Evolutionary conservation across 2,888 invertebrate species (phyloP).

Genomic region (Clivina fossor): DNA sequence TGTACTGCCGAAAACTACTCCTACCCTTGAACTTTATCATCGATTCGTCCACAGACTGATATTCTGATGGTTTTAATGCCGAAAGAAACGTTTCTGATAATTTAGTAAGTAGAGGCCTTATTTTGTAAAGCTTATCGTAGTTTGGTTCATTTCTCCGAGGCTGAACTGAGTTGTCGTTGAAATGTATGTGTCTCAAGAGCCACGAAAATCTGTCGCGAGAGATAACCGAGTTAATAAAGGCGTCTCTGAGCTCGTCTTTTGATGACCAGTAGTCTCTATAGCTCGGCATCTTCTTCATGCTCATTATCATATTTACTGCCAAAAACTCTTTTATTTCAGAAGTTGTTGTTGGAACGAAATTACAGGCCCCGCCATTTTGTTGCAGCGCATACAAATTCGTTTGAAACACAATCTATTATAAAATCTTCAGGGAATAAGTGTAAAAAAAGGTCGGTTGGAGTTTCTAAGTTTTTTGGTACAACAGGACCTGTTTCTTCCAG

Average conservation of each 20-base stretch:
- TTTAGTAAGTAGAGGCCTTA: constrained; percentile 5
- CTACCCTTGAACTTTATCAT: constrained; percentile 39
- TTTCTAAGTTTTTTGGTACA: constrained; percentile 24
- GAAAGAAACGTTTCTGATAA: constrained; percentile 29
- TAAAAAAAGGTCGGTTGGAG: constrained; percentile 34
- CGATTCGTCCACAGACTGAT: constrained; percentile 37
- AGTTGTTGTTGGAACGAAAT: constrained; percentile 31
- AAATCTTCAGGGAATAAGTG: constrained; percentile 31
- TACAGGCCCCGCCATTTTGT: constrained; percentile 30
- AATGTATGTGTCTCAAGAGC: constrained; percentile 7
- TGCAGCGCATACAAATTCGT: constrained; percentile 34
- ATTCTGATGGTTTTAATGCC: constrained; percentile 30
- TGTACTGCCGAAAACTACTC: constrained; percentile 36
- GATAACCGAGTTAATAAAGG: constrained; percentile 5
- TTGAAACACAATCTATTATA: constrained; percentile 28
- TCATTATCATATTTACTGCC: constrained; percentile 30
- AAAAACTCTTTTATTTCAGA: constrained; percentile 31
- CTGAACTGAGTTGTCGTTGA: constrained; percentile 7
- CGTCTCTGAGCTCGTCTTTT: neutral
- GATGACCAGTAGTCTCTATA: constrained; percentile 5
- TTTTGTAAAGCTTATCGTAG: constrained; percentile 14
- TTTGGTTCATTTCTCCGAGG: constrained; percentile 8
- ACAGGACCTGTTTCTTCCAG: neutral
- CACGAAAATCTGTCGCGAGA: constrained; percentile 7
- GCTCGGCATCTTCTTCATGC: constrained; percentile 5